These are phyloP conservation scores for Agriotes lineatus DNA, from an alignment of 2,888 invertebrate species.

Conservation along the genomic window DNA sequence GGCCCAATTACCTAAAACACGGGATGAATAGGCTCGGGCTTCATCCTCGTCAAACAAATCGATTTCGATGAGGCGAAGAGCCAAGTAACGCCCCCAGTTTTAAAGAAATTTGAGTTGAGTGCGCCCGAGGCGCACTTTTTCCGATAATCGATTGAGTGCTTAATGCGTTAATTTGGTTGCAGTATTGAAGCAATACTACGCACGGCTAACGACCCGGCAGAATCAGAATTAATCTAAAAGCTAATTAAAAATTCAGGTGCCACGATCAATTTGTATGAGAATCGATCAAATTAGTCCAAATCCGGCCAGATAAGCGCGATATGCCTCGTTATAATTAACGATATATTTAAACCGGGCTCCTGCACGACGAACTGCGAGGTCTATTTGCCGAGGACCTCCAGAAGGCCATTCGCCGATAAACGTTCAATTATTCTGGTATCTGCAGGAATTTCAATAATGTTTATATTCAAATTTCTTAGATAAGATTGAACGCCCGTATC, in stretches of 20 bases:
- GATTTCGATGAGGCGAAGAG: background rate
- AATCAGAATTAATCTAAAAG: slow-evolving; percentile 13
- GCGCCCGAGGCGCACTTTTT: slow-evolving; percentile 4
- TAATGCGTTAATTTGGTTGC: slow-evolving; percentile 18
- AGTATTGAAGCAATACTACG: background rate
- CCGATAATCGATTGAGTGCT: slow-evolving; percentile 13
- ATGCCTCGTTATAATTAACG: slow-evolving; percentile 17
- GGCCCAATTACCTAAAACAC: too few relatives aligned
- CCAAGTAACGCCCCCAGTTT: slow-evolving; percentile 9
- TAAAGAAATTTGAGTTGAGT: slow-evolving; percentile 6
- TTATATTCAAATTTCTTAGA: background rate
- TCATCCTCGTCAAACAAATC: background rate
- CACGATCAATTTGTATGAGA: slow-evolving; percentile 18
- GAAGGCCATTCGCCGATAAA: background rate
- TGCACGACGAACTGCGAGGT: background rate
- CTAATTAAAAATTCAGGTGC: slow-evolving; percentile 24
- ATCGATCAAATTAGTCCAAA: slow-evolving; percentile 22
- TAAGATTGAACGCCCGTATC: slow-evolving; percentile 4
- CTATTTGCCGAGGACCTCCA: background rate
- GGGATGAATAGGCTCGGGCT: too few relatives aligned
- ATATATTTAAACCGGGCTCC: background rate
- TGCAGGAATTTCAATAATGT: background rate
- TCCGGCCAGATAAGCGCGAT: slow-evolving; percentile 12
- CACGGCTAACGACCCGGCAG: slow-evolving; percentile 3
- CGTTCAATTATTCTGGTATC: background rate